Evolutionary conservation across 2,113 vertebrate species (phyloP), one percentile per base, ranked within the genome.

Genomic region (Melanotaenia duboulayi): DNA sequence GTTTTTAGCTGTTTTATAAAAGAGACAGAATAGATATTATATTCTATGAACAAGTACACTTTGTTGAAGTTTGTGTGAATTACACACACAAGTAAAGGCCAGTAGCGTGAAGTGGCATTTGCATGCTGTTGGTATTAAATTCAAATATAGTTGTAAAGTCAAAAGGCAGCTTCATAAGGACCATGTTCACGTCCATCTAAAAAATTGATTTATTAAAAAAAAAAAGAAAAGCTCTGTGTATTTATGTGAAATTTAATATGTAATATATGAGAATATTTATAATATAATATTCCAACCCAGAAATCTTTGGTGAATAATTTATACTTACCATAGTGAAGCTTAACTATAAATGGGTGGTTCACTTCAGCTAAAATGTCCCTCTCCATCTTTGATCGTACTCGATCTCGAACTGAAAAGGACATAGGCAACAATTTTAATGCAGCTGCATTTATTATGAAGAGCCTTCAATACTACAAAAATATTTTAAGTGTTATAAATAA

Each of bases 301-400:
- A 13, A 14, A 42, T 3, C 13, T 14, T 17, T 17, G 4, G 44
- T 42, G 51, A 39, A 44, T 50, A 49, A 39, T 42, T 22, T 12
- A 52, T 11, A 28, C 87, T 95, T 81, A 98, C 97, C 97, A 19
- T 99, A 99, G 79, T 99, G 97, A 28, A 99, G 95, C 91, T 97
- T 98, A 57, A 99, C 97, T 70, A 99, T 99, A 90, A 98, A 99
- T 11, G 97, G 97, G 83, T 99, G 97, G 80, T 96, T 98, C 80
- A 99, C 97, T 92, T 99, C 97, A 13, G 96, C 97, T 85, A 99
- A 90, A 86, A 99, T 99, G 81, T 99, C 97, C 86, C 97, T 95
- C 81, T 99, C 97, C 97, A 99, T 98, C 91, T 98, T 98, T 0
- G 97, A 98, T 20, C 97, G 89, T 28, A 98, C 96, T 4, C 97